These are phyloP conservation scores for Achroia grisella DNA, from an alignment of 1,140 invertebrate genomes.

Conservation along the genomic window DNA sequence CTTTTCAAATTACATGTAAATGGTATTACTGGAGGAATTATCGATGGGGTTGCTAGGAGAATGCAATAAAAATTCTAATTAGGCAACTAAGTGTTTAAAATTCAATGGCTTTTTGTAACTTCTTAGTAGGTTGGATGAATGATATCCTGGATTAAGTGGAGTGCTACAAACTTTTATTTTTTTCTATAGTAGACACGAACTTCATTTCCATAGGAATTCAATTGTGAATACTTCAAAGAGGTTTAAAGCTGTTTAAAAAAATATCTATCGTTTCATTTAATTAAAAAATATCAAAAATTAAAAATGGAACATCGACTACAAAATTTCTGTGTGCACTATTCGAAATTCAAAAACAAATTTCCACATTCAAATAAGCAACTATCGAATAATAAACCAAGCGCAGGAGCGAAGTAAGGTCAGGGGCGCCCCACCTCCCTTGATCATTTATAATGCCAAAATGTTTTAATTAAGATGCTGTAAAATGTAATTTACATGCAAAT, in stretches of 20 bases:
- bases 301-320: slow-evolving; percentile 1
- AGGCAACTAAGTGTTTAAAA: slow-evolving; percentile 7
- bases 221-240: no score
- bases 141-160: no score
- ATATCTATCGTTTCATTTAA: background rate
- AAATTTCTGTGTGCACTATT: background rate
- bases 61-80: slow-evolving; percentile 29
- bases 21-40: slow-evolving; percentile 52
- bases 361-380: slow-evolving; percentile 28
- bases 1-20: slow-evolving; percentile 63
- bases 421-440: slow-evolving; percentile 55
- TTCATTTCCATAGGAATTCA: no score
- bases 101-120: slow-evolving; percentile 8
- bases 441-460: slow-evolving; percentile 76
- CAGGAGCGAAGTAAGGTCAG: slow-evolving; percentile 41
- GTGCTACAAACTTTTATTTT: no score
- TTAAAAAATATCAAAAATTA: no score
- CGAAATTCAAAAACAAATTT: slow-evolving; percentile 27
- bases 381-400: slow-evolving; percentile 38
- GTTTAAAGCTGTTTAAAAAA: background rate
- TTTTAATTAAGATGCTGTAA: slow-evolving; percentile 77
- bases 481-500: slow-evolving; percentile 76
- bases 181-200: no score
- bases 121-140: slow-evolving; percentile 1
- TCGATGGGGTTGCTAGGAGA: slow-evolving; percentile 42